A percentile compares a stretch with the other conserved stretches of the same genome.
Conservation (phyloP, 2,797 vertebrate species). For the Alca torda region DNA sequence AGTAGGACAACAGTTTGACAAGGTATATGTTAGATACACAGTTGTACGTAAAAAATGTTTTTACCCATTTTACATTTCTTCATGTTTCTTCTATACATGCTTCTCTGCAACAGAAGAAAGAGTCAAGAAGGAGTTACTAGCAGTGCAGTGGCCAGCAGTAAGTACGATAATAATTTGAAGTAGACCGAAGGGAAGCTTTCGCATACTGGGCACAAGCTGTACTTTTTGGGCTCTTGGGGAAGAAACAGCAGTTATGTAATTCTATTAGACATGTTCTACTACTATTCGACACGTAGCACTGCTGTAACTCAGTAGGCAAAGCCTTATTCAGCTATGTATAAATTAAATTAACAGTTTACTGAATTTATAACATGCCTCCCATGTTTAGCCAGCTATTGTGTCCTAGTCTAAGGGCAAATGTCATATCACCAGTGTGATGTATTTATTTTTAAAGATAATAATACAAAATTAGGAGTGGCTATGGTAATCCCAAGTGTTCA, state of each 20-base stretch:
- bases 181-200: not conserved
- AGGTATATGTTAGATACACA: not conserved
- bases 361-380: not conserved
- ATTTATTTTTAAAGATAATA: not conserved
- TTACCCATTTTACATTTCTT: not conserved
- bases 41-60: accelerated
- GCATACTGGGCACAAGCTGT: not conserved
- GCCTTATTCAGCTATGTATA: not conserved
- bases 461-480: not conserved
- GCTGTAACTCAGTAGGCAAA: not conserved
- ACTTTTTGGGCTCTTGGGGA: not conserved
- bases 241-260: not conserved
- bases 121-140: not conserved
- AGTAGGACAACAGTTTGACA: not conserved
- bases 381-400: not conserved
- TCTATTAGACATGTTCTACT: not conserved
- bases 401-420: not conserved
- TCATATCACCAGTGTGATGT: not conserved
- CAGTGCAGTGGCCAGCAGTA: not conserved
- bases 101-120: not conserved
- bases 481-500: not conserved
- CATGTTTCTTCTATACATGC: not conserved
- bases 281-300: not conserved
- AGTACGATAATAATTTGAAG: not conserved
- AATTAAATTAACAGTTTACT: not conserved